These are phyloP conservation scores for Hemichromis elongatus DNA, from an alignment of 2,113 vertebrate genomes.

Conservation along the genomic window DNA sequence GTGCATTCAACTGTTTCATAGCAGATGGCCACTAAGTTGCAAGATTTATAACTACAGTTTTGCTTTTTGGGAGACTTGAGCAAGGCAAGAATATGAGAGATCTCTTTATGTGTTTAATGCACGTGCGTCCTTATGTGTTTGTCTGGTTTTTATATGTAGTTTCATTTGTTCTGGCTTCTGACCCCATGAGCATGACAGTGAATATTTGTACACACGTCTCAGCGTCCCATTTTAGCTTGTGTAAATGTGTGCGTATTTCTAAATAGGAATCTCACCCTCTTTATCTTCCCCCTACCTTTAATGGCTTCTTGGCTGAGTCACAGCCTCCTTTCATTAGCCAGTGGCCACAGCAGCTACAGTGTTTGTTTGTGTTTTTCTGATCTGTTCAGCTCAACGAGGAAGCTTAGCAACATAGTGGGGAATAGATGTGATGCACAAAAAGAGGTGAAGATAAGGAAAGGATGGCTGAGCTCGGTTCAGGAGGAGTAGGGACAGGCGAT, in stretches of 20 bases:
- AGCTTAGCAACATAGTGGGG: not conserved
- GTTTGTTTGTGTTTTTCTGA: not conserved
- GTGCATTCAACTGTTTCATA: not conserved
- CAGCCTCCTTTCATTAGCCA: slow-evolving; percentile 9
- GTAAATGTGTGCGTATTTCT: not conserved
- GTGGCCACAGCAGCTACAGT: not conserved
- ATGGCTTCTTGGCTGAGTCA: not conserved
- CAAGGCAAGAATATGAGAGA: slow-evolving; percentile 37
- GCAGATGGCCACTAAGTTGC: slow-evolving; percentile 17
- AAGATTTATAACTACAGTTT: slow-evolving; percentile 27
- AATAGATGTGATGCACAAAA: slow-evolving; percentile 1
- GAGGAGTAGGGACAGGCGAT: slow-evolving; percentile 21
- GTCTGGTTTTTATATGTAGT: not conserved
- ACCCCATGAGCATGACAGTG: not conserved
- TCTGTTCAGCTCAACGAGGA: not conserved
- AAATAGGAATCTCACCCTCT: slow-evolving; percentile 2
- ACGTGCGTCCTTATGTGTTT: slow-evolving; percentile 5
- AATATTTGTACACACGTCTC: not conserved
- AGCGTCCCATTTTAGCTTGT: not conserved
- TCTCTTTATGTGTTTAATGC: slow-evolving; percentile 4
- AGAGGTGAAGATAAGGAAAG: not conserved
- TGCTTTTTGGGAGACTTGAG: slow-evolving; percentile 22
- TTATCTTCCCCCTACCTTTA: not conserved
- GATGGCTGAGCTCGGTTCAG: slow-evolving; percentile 43
- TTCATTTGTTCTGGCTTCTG: not conserved